Conservation (phyloP, 2,888 invertebrate species). For the Priocnemis perturbator region DNA sequence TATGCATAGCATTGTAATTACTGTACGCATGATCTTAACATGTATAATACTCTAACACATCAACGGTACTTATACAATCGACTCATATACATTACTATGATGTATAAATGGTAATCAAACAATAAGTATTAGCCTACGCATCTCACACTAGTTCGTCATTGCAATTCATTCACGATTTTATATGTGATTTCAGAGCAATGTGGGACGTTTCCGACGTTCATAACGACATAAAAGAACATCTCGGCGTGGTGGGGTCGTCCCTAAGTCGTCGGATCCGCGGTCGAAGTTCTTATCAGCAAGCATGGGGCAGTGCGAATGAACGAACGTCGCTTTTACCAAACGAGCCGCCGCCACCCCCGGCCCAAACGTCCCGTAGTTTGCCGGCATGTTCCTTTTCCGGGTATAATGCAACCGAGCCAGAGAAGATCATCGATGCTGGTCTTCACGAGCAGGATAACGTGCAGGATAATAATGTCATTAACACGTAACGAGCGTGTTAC, state of each 20-base stretch:
- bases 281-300: slow-evolving; percentile 85
- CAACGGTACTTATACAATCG: slow-evolving; percentile 12
- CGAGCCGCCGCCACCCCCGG: slow-evolving; percentile 36
- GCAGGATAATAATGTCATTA: no score
- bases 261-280: slow-evolving; percentile 87
- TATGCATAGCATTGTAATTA: no score
- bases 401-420: slow-evolving; percentile 53
- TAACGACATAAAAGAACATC: slow-evolving; percentile 93
- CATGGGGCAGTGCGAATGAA: slow-evolving; percentile 78
- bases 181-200: slow-evolving; percentile 83
- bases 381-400: slow-evolving; percentile 58
- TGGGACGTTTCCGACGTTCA: slow-evolving; percentile 98
- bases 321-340: slow-evolving; percentile 70
- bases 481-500: no score
- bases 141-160: no score
- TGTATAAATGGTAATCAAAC: no score
- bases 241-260: slow-evolving; percentile 92
- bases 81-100: no score
- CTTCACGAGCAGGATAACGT: no score
- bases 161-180: no score
- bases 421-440: no score
- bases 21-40: not conserved
- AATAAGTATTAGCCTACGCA: no score
- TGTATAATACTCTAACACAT: no score
- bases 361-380: slow-evolving; percentile 51